These are phyloP conservation scores for Leuciscus idus DNA, from an alignment of 2,113 vertebrate species.

Conservation along the genomic window DNA sequence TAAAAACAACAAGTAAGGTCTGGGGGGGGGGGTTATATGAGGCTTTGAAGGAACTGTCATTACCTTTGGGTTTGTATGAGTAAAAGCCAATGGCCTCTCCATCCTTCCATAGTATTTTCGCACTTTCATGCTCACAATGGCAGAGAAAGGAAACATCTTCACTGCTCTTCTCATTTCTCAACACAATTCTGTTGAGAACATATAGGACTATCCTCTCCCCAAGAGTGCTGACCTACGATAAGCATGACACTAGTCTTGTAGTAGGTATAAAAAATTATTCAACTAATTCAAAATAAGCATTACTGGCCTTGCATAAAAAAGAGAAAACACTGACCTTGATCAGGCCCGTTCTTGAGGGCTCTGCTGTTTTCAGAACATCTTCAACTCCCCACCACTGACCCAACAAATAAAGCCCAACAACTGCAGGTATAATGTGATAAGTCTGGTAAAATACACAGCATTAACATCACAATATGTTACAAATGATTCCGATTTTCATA, in stretches of 20 bases:
- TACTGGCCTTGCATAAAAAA: neutral
- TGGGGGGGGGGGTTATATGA: neutral
- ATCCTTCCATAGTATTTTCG: constrained; percentile 88
- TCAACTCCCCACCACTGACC: constrained; percentile 87
- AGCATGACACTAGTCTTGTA: constrained; percentile 15
- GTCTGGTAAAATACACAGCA: neutral
- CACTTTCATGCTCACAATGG: constrained; percentile 81
- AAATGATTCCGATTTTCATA: neutral
- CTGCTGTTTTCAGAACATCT: constrained; percentile 84
- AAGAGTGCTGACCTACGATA: constrained; percentile 79
- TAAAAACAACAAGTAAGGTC: neutral
- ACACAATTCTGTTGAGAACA: constrained; percentile 88
- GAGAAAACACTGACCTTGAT: constrained; percentile 71
- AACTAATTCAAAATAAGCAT: neutral
- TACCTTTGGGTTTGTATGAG: constrained; percentile 88
- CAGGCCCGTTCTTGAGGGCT: constrained; percentile 78
- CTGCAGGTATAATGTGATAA: constrained; percentile 64
- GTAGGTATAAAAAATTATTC: neutral
- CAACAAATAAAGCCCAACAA: constrained; percentile 85
- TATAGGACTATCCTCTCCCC: constrained; percentile 91
- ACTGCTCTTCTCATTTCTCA: constrained; percentile 85
- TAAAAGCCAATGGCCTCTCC: constrained; percentile 93
- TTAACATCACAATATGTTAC: neutral
- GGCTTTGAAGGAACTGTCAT: neutral
- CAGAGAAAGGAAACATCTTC: constrained; percentile 86